These are phyloP conservation scores for Trialeurodes vaporariorum DNA, from an alignment of 1,140 invertebrate species.

Conservation along the genomic window DNA sequence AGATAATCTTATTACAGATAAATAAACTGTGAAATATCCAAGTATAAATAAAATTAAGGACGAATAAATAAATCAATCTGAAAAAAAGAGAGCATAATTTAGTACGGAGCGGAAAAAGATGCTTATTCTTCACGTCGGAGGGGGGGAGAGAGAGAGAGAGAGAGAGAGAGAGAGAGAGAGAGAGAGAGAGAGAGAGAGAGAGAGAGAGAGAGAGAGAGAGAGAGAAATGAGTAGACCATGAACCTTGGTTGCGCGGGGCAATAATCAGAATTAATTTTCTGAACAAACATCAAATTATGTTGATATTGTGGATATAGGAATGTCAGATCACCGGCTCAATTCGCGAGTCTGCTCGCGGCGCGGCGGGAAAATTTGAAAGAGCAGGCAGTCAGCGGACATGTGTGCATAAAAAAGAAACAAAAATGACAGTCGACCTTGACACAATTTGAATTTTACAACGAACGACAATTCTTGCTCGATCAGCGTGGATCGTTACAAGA, in stretches of 20 bases:
- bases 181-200: slow-evolving; percentile 4
- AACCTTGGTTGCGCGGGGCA: no score
- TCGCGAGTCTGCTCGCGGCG: neutral
- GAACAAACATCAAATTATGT: neutral
- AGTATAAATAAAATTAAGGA: no score
- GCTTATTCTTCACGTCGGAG: no score
- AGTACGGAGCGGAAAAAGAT: no score
- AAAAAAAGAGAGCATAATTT: no score
- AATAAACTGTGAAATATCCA: no score
- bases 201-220: neutral
- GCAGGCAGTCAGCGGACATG: neutral
- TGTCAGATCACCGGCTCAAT: neutral
- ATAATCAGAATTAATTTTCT: no score
- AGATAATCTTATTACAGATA: no score
- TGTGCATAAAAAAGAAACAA: neutral
- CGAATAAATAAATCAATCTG: no score
- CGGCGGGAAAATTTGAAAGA: neutral
- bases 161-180: slow-evolving; percentile 3
- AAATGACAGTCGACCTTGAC: neutral
- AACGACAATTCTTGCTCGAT: neutral
- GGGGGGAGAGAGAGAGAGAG: neutral
- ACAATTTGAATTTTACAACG: neutral
- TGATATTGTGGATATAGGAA: neutral
- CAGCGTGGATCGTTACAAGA: neutral
- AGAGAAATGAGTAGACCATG: neutral